phyloP scores from a whole-genome alignment of 2,113 vertebrate genomes.

The Crotalus horridus region DNA sequence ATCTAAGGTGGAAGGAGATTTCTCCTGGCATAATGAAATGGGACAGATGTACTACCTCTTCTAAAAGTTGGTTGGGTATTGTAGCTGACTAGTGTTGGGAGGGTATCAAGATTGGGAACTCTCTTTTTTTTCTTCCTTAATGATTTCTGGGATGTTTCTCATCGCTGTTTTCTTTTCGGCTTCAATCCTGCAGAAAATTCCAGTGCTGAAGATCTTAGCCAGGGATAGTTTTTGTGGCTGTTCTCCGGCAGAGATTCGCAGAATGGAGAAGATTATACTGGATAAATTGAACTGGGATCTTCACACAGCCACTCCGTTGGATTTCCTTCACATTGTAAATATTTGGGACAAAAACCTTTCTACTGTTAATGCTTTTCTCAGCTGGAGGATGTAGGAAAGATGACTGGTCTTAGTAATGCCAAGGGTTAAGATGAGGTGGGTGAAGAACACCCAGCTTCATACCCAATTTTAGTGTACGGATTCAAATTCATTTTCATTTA shows the following conservation, averaged over 20 bases:
- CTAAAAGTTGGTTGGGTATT: too few species aligned
- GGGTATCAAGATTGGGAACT: too few species aligned
- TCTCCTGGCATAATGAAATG: too few species aligned
- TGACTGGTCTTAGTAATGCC: neutral
- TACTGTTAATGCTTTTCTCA: neutral
- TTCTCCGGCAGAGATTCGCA: conserved; percentile 90
- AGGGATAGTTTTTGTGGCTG: conserved; percentile 91
- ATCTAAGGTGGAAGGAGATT: too few species aligned
- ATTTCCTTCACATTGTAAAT: conserved; percentile 96
- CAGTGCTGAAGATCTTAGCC: conserved; percentile 84
- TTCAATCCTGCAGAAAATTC: conserved; percentile 78
- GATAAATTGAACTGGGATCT: conserved; percentile 98
- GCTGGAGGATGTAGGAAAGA: neutral
- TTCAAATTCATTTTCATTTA: neutral
- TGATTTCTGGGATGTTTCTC: too few species aligned
- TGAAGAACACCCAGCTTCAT: neutral
- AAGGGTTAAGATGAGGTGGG: neutral
- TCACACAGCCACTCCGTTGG: conserved; percentile 88
- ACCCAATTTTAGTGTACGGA: neutral
- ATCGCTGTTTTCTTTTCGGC: neutral
- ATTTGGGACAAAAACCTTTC: neutral
- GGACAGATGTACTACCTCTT: too few species aligned
- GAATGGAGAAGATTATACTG: conserved; percentile 96
- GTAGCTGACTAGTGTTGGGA: too few species aligned
- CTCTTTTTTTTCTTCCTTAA: fast-evolving